Conservation (phyloP, 2,113 vertebrate species). For the Nothocercus julius region DNA sequence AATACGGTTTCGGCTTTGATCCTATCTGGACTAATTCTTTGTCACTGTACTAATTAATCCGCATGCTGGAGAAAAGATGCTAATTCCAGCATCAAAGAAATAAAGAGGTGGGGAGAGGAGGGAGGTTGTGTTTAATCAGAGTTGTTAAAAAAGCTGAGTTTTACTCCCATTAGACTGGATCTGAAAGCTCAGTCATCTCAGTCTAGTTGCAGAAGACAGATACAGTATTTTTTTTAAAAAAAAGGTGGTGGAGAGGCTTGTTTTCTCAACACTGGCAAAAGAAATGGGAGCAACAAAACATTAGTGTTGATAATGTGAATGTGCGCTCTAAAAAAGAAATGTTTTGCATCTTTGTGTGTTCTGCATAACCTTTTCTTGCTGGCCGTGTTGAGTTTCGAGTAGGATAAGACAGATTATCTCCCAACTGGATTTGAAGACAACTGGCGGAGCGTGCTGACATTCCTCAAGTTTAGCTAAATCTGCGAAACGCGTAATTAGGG, state of each 20-base stretch:
- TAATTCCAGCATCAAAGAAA: slow-evolving; percentile 84
- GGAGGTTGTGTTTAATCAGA: slow-evolving; percentile 79
- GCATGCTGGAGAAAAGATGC: slow-evolving; percentile 80
- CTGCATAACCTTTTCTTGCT: neutral
- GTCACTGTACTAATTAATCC: slow-evolving; percentile 85
- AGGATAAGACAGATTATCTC: neutral
- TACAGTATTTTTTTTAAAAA: neutral
- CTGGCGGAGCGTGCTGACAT: neutral
- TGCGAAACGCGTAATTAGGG: neutral
- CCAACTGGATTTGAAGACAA: neutral
- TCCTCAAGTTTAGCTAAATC: neutral
- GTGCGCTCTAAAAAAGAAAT: neutral
- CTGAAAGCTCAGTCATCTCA: slow-evolving; percentile 56
- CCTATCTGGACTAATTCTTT: slow-evolving; percentile 83
- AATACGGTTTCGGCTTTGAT: slow-evolving; percentile 82
- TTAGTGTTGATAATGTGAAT: neutral
- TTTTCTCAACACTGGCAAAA: neutral
- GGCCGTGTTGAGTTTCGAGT: neutral
- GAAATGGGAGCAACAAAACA: neutral
- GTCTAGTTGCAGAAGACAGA: slow-evolving; percentile 36
- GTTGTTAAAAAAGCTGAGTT: slow-evolving; percentile 76
- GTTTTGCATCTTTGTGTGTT: neutral
- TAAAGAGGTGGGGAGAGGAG: slow-evolving; percentile 28
- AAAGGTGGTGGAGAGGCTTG: neutral
- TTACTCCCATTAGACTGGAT: slow-evolving; percentile 70